Base-by-base conservation (phyloP, 2,888 invertebrate genomes). In the Zele albiditarsus region DNA sequence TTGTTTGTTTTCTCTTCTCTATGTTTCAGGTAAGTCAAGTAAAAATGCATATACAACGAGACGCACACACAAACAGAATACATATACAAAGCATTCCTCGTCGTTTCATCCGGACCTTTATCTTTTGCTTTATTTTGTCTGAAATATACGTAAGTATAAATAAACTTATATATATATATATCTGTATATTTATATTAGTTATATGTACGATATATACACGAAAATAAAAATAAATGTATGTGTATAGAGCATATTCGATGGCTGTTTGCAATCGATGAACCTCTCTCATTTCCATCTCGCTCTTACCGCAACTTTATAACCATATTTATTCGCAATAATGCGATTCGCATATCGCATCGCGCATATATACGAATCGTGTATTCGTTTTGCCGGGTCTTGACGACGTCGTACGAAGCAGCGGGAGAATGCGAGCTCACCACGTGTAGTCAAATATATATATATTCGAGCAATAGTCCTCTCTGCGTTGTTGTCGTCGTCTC, bases 311-410 rank as follows among this genome's bases (percentile, higher is more conserved):
- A 83, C 82, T 86, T 82, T 82, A 83, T 82, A 58, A 60, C 33
- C 33, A 60, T 58, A 70, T 70, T 60, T 70, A 70, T 70, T 68
- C 53, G 79, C 80, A 83, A 82, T 83, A 85, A 83, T 82, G 80
- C 83, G 82, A 83, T 79, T 84, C 82, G 78, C 81, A 77, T 82
- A 82, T 83, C 83, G 80, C 78, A 80, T 82, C 79, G 23, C 60
- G 60, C n/a, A 60, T 27, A 60, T 79, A 74, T 73, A 77, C 75
- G 81, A 75, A 76, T 78, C 78, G 77, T 75, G 74, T 80, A 77
- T 80, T 81, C 80, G 78, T 82, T 82, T 84, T 77, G 79, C 78
- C 73, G 46, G 38, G 42, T 27, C 46, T 63, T 33, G n/a, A 5
- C 38, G 63, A 27, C 25, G 66, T 46, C 14, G 74, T 69, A 63